Evolutionary conservation across 2,888 invertebrate species (phyloP), one percentile per base, ranked within the genome.

Genomic region (Sussaba pulchella): DNA sequence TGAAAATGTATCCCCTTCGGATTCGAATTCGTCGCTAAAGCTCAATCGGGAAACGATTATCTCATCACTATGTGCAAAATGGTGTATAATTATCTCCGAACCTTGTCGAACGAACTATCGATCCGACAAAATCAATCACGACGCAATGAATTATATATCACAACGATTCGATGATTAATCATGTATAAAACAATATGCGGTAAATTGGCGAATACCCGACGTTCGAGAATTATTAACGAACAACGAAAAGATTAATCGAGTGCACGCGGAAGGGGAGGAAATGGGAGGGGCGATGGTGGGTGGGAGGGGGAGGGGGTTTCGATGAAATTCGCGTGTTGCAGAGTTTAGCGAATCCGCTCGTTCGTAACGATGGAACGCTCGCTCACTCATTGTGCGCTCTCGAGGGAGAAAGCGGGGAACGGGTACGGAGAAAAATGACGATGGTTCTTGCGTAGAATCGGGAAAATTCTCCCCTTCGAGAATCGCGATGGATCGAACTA

Each of bases 351-450:
- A 66, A 24, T 31, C 17, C 79, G 66, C 70, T 64, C 43, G 75
- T 80, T 75, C 79, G 75, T 80, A 71, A 71, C 66, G 70, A 52
- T 36, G 70, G 57, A 43, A 74, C 70, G 66, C 70, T 79, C 74
- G 47, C 64, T 66, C 50, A 26, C 59, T 75, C 75, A 52, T 78
- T 69, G 24, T 26, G 19, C 26, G 26, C 41, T 67, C 71, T 66
- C 79, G 43, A 17, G 79, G 71, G 54, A 78, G n/a, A 54, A 36
- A 52, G 66, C 57, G 39, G 8, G 21, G 14, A 69, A 54, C 31
- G 54, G 54, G 26, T 31, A 54, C 54, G 26, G 71, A 80, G 79
- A 80, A 80, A 80, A 80, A 80, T 80, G 75, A 75, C 71, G 79
- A 80, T 71, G 52, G 74, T 52, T 67, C 59, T 64, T 64, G 54